Conservation (phyloP, 2,888 invertebrate species). For the Crematogaster levior region DNA sequence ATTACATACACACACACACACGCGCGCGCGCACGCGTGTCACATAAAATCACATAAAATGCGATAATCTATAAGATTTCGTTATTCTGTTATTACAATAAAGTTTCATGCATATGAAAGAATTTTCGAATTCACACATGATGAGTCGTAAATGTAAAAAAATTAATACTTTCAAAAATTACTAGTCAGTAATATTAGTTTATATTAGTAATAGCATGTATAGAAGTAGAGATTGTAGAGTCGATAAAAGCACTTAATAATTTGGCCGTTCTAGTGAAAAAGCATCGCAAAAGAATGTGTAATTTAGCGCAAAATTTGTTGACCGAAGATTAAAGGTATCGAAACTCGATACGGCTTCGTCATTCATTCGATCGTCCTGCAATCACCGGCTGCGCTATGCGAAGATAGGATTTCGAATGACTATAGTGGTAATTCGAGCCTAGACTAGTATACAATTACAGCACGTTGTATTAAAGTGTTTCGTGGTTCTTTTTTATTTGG, state of each 20-base stretch:
- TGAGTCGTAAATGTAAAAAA: neutral
- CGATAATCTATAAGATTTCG: neutral
- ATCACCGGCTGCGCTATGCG: neutral
- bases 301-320: constrained; percentile 43
- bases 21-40: no score
- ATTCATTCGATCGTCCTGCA: neutral
- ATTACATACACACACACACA: no score
- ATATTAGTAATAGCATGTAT: no score
- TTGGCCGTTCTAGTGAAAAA: neutral
- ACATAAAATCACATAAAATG: neutral
- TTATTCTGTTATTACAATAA: constrained; percentile 1
- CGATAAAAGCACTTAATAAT: neutral
- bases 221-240: neutral
- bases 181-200: neutral
- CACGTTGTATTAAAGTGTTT: constrained; percentile 36
- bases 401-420: constrained; percentile 16
- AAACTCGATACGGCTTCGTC: constrained; percentile 29
- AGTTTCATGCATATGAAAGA: neutral
- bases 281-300: neutral
- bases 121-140: neutral
- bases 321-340: constrained; percentile 8
- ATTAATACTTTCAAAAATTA: constrained; percentile 6
- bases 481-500: constrained; percentile 1
- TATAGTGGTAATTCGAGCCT: neutral
- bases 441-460: constrained; percentile 57